Base-by-base conservation (phyloP, 2,888 invertebrate species). In the Boloria selene region DNA sequence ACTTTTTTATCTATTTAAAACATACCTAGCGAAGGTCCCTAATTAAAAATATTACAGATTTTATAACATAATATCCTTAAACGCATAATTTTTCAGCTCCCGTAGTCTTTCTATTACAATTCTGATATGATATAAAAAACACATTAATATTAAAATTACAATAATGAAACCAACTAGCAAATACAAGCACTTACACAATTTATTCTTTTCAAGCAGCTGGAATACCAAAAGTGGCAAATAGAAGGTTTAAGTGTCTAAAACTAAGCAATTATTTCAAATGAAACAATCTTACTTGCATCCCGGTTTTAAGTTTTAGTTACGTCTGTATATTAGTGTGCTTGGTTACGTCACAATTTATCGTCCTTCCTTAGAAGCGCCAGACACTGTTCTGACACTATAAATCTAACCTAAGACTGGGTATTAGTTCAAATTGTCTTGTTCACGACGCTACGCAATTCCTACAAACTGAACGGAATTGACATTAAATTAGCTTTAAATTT, bases 401-500 rank as follows among this genome's bases (percentile, higher is more conserved):
- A 82, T 82, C 81, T 80, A 75, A 74, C 77, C 77, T 78, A 78
- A 80, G 77, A 73, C 79, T 76, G 75, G 78, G 79, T 74, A 79
- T 82, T 81, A 81, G 78, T 80, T 77, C 75, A 75, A 79, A 81
- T 79, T 78, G 80, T 80, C 79, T 79, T 65, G 66, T 69, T 63
- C 58, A 51, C 55, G 61, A 62, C 59, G 59, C 18, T 59, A 59
- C 58, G 64, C 58, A 58, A 64, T 47, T 51, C 52, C 52, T 47
- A 55, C 64, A 38, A 47, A 14, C 47, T 49, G 59, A 59, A 14
- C 50, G 31, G 31, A 50, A 59, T 50, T 59, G 49, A 59, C 59
- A 59, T 14, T 59, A 59, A 38, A 59, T 38, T 50, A 50, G 59
- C 49, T 59, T 56, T n/a, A 56, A 56, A 45, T n/a, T 45, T 26